Evolutionary conservation across 2,888 invertebrate species (phyloP).

Genomic region (Seladonia tumulorum): DNA sequence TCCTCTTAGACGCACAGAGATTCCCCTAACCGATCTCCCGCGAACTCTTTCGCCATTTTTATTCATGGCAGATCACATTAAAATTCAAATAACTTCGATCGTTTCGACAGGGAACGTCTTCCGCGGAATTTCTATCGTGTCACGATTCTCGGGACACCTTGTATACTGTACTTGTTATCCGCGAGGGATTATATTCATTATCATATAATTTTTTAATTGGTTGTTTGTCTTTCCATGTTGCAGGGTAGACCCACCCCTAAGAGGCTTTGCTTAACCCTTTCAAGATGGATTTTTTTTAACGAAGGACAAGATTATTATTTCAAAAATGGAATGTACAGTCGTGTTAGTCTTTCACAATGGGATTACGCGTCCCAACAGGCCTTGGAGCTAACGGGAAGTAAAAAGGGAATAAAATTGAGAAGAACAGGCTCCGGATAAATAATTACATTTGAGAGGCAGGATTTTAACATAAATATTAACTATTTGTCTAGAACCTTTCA

Average conservation of each 20-base stretch:
- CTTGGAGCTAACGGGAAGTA: background rate
- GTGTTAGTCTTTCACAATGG: background rate
- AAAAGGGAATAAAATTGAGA: background rate
- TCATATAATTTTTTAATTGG: background rate
- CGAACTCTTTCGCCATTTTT: background rate
- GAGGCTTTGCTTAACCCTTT: slow-evolving; percentile 2
- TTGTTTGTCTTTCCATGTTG: background rate
- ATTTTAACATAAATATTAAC: background rate
- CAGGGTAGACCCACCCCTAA: background rate
- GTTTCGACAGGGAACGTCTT: background rate
- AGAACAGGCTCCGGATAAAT: background rate
- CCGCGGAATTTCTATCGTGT: background rate
- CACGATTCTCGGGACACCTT: background rate
- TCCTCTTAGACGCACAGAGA: background rate
- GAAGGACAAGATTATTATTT: background rate
- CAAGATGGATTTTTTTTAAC: slow-evolving; percentile 6
- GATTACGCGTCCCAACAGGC: background rate
- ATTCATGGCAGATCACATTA: background rate
- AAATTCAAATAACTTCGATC: background rate
- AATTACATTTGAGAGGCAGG: background rate
- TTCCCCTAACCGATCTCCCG: background rate
- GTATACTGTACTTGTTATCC: background rate
- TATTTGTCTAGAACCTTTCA: background rate
- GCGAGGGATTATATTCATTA: background rate
- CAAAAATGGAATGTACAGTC: background rate